A percentile compares a stretch with the other conserved stretches of the same genome.
phyloP scores from a whole-genome alignment of 2,797 vertebrate species.

The Lepus townsendii region DNA sequence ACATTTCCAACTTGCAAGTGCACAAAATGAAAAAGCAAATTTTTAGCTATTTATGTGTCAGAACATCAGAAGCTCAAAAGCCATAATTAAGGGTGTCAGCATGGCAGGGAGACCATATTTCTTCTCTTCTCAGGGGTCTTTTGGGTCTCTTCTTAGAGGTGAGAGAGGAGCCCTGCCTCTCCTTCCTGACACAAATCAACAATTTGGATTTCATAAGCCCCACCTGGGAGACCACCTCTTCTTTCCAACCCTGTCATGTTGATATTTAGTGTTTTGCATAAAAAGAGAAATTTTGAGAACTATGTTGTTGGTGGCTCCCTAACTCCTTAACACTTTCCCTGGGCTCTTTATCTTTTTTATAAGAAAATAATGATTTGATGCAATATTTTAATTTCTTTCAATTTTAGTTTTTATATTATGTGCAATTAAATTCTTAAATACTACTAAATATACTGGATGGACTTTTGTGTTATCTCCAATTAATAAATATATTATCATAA shows the following conservation, averaged over 20 bases:
- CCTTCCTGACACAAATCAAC: conserved; percentile 70
- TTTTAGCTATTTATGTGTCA: conserved; percentile 88
- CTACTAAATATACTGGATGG: background rate
- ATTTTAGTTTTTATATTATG: conserved; percentile 39
- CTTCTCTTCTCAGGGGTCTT: conserved; percentile 84
- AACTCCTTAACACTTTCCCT: background rate
- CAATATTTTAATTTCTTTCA: conserved; percentile 47
- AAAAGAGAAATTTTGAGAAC: conserved; percentile 43
- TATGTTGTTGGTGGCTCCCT: background rate
- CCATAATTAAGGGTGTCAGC: conserved; percentile 88
- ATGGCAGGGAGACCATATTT: conserved; percentile 78
- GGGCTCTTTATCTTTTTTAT: background rate
- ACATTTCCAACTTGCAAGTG: conserved; percentile 87
- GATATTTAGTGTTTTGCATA: conserved; percentile 53
- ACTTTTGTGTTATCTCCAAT: conserved; percentile 13
- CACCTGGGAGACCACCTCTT: conserved; percentile 61
- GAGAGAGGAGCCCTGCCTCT: conserved; percentile 74
- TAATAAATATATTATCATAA: background rate
- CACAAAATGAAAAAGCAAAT: conserved; percentile 86
- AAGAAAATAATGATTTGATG: conserved; percentile 19
- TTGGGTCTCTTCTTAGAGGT: conserved; percentile 84
- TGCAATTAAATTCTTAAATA: conserved; percentile 34
- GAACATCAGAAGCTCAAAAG: conserved; percentile 88
- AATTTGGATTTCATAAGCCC: conserved; percentile 80
- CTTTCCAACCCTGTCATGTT: conserved; percentile 42